Conservation (phyloP, 1,140 invertebrate genomes). For the Planococcus citri region DNA sequence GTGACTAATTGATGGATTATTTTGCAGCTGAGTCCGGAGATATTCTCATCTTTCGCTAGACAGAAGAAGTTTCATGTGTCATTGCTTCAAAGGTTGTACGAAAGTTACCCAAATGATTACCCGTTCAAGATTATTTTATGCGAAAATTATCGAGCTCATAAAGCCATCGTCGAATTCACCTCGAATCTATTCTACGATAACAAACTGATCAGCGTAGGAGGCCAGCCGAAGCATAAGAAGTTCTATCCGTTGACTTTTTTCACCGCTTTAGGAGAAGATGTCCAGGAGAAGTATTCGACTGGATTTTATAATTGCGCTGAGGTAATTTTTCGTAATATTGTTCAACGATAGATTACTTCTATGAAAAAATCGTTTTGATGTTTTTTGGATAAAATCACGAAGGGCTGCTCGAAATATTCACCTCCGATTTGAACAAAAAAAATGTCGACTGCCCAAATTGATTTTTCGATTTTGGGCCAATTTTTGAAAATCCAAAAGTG, state of each 20-base stretch:
- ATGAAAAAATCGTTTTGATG: slow-evolving; percentile 10
- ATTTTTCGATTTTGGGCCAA: background rate
- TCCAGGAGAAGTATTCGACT: slow-evolving; percentile 65
- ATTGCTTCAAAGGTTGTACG: slow-evolving; percentile 65
- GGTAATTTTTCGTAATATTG: slow-evolving; percentile 35
- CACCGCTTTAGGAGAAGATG: slow-evolving; percentile 62
- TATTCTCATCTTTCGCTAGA: slow-evolving; percentile 65
- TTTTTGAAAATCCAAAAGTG: too few species aligned
- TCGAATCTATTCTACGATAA: slow-evolving; percentile 74
- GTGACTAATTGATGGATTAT: too few species aligned
- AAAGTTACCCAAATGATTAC: slow-evolving; percentile 57
- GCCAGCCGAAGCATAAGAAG: slow-evolving; percentile 49
- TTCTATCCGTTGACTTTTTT: slow-evolving; percentile 71
- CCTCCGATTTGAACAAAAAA: too few species aligned
- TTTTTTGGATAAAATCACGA: too few species aligned
- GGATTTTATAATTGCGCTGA: slow-evolving; percentile 76
- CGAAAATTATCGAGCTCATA: slow-evolving; percentile 76
- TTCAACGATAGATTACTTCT: background rate
- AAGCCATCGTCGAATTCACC: slow-evolving; percentile 66
- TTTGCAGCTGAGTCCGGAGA: slow-evolving; percentile 51
- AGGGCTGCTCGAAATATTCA: too few species aligned
- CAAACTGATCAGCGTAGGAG: slow-evolving; percentile 55
- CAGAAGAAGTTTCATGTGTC: slow-evolving; percentile 66
- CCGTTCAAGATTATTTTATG: slow-evolving; percentile 70
- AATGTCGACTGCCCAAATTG: too few species aligned